Percentiles rank a stretch among this genome's conserved stretches.
Conservation (phyloP, 2,888 invertebrate genomes). For the Pristionchus mayeri region DNA sequence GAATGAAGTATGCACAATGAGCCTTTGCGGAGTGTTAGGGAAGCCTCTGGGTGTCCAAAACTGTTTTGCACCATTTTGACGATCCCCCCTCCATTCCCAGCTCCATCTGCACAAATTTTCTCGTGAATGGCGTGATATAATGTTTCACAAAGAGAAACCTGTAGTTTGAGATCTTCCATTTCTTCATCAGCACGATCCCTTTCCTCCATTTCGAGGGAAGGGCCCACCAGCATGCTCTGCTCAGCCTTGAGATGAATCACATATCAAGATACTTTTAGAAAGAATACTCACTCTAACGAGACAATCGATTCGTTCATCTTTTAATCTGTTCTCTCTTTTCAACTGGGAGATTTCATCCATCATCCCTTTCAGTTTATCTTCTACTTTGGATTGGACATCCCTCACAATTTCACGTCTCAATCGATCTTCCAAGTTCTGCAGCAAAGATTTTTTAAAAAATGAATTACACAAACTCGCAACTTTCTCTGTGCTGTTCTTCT, state of each 20-base stretch:
- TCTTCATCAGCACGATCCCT: background rate
- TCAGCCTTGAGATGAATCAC: background rate
- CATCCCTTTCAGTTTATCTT: background rate
- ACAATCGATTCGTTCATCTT: background rate
- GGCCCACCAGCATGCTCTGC: background rate
- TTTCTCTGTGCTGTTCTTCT: background rate
- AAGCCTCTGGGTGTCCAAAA: too few species aligned
- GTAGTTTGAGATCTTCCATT: background rate
- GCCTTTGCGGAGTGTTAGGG: too few species aligned
- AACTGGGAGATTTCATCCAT: background rate
- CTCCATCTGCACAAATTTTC: background rate
- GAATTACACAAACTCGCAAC: too few species aligned
- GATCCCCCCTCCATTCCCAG: too few species aligned
- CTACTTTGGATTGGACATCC: background rate
- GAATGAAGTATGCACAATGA: too few species aligned
- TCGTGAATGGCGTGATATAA: background rate
- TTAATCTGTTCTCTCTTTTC: background rate
- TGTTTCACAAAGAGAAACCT: background rate
- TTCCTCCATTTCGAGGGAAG: background rate
- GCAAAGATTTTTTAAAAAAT: background rate
- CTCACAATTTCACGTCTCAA: background rate
- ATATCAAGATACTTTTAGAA: background rate
- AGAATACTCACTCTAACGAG: constrained; percentile 13
- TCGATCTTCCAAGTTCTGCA: background rate
- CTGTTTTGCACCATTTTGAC: too few species aligned